Base-by-base conservation (phyloP, 2,113 vertebrate species). In the Dryoscopus gambensis region DNA sequence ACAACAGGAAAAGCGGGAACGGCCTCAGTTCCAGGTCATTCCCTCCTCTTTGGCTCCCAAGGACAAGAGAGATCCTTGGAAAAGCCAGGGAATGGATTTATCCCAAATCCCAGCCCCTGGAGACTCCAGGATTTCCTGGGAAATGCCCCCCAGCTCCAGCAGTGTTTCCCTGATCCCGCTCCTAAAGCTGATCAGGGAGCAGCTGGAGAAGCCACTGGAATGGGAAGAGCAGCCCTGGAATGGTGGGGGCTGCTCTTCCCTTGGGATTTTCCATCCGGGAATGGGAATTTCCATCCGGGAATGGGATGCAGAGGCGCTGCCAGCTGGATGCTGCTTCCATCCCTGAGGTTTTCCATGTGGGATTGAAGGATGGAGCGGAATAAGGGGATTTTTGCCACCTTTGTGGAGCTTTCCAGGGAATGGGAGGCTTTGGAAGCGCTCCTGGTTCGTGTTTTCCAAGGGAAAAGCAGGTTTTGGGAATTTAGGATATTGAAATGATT, bases 341-440 rank as follows among this genome's bases (percentile, higher is more conserved):
- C 24, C 30, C 35, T 11, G 53, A 28, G 30, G 18, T n/a, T 60
- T 83, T 50, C 82, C 60, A 1, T 6, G 30, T 25, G 60, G 70
- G 42, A 85, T 49, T 21, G 16, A 30, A 49, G 71, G 60, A 65
- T 16, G 30, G 42, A 30, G 42, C 1, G 0, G 52, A 57, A 67
- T 4, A 5, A 49, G 42, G 35, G 70, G 60, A 64, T 47, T 56
- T 84, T 33, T 37, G 25, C 59, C 23, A 10, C 1, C 0, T 62
- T 35, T 14, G 11, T 28, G 23, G 82, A 16, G 9, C 16, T 65
- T 39, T 8, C 6, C 9, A 4, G 31, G 57, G 14, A 52, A 62
- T 3, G 2, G 0, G 27, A 31, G 37, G 22, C 5, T 35, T 25
- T 2, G 9, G 89, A 46, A 69, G 5, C 0, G 1, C 19, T 25